Evolutionary conservation across 2,113 vertebrate genomes (phyloP).

Genomic region (Carettochelys insculpta): DNA sequence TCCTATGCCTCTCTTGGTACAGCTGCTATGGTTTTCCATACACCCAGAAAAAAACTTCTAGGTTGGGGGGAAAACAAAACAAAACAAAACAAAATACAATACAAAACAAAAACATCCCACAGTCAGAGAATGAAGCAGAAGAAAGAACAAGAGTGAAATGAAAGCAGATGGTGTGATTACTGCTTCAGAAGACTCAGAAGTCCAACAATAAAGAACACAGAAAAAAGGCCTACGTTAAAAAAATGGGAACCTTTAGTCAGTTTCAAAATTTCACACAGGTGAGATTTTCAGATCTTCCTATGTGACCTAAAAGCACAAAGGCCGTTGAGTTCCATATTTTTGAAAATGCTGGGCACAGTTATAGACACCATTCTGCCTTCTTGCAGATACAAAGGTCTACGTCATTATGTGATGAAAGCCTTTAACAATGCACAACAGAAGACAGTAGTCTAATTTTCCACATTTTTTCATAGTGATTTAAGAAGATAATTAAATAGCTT

Average conservation of each 20-base stretch:
- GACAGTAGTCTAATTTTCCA: not conserved
- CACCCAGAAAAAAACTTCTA: not conserved
- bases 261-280: not conserved
- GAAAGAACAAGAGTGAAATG: not conserved
- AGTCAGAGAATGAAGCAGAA: too few species aligned
- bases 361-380: not conserved
- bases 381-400: not conserved
- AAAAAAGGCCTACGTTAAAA: not conserved
- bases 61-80: not conserved
- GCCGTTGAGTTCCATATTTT: not conserved
- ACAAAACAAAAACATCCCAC: too few species aligned
- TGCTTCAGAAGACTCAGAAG: not conserved
- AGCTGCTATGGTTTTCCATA: not conserved
- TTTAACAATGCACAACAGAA: not conserved
- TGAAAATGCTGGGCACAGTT: not conserved
- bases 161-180: not conserved
- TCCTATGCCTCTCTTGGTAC: too few species aligned
- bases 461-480: not conserved
- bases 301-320: not conserved
- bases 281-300: not conserved
- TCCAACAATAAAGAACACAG: not conserved
- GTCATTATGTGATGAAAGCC: not conserved
- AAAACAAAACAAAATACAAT: too few species aligned
- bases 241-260: constrained; percentile 6
- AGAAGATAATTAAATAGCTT: not conserved